Evolutionary conservation across 2,888 invertebrate genomes (phyloP).

Genomic region (Acanthoscelides obtectus): DNA sequence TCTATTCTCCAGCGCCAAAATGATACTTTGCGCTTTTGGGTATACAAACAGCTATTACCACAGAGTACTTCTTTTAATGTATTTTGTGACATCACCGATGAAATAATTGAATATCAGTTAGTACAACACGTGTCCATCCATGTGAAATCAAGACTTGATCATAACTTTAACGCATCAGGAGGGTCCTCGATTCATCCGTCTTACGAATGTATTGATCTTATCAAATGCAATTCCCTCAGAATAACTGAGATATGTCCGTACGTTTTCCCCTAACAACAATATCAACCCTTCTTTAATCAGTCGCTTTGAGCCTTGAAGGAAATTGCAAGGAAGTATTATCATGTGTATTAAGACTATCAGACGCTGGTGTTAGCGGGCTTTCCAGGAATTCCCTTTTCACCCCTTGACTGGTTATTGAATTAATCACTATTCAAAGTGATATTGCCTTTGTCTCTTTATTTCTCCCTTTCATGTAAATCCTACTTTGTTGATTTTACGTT

Average conservation of each 20-base stretch:
- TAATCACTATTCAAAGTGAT: conserved; percentile 31
- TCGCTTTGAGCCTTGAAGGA: conserved; percentile 36
- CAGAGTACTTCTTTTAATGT: too few relatives aligned
- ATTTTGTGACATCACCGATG: too few relatives aligned
- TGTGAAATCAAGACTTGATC: background rate
- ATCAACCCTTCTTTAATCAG: conserved; percentile 31
- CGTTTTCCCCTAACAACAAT: conserved; percentile 8
- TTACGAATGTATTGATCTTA: background rate
- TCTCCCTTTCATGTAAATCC: too few relatives aligned
- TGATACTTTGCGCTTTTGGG: too few relatives aligned
- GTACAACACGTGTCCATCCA: background rate
- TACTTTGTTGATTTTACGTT: too few relatives aligned
- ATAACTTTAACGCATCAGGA: background rate
- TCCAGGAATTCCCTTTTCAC: background rate
- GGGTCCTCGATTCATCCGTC: background rate
- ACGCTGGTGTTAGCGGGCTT: background rate
- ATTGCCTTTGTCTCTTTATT: conserved; percentile 21
- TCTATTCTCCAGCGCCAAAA: too few relatives aligned
- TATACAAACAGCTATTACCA: too few relatives aligned
- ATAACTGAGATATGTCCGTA: background rate
- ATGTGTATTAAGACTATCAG: conserved; percentile 42
- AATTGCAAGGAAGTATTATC: conserved; percentile 47
- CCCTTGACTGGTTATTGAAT: conserved; percentile 38
- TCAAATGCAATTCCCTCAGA: background rate
- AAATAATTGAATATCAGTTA: too few relatives aligned